A percentile compares a stretch with the other conserved stretches of the same genome.
Evolutionary conservation across 2,888 invertebrate species (phyloP).

Genomic region (Bellardia pandia): DNA sequence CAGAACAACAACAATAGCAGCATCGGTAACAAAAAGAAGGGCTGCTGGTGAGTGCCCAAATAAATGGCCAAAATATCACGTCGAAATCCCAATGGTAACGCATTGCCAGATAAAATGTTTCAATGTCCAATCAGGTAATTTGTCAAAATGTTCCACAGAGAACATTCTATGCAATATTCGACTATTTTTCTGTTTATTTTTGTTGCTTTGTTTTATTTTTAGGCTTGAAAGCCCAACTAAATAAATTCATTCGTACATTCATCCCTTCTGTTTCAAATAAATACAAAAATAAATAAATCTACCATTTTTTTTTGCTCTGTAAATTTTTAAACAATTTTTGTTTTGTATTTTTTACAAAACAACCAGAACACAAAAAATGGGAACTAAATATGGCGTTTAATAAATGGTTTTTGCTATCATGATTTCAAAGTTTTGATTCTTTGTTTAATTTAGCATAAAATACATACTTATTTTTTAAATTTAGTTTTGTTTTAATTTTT

Average conservation of each 20-base stretch:
- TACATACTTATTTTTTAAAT: not conserved
- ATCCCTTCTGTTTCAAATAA: constrained; percentile 62
- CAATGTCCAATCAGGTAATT: constrained; percentile 82
- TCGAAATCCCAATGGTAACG: constrained; percentile 77
- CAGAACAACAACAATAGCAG: constrained; percentile 12
- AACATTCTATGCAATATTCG: constrained; percentile 47
- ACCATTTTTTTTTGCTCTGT: constrained; percentile 49
- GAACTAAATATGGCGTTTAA: constrained; percentile 59
- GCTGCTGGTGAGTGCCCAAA: constrained; percentile 78
- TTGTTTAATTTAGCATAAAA: not conserved
- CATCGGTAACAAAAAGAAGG: constrained; percentile 73
- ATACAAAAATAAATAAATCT: constrained; percentile 49
- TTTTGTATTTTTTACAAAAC: constrained; percentile 24
- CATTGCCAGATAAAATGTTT: constrained; percentile 82
- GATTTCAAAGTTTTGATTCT: constrained; percentile 20
- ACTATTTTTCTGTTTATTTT: constrained; percentile 27
- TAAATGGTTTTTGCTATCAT: constrained; percentile 36
- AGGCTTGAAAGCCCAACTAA: constrained; percentile 53
- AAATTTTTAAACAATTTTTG: constrained; percentile 23
- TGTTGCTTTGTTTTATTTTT: constrained; percentile 13
- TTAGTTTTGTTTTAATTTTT: too few species aligned
- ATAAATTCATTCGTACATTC: constrained; percentile 54
- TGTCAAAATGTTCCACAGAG: constrained; percentile 79
- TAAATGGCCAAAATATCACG: constrained; percentile 82
- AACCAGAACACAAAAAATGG: constrained; percentile 21